Base-by-base conservation (phyloP, 1,140 invertebrate species). In the Ceratosolen fusciceps region DNA sequence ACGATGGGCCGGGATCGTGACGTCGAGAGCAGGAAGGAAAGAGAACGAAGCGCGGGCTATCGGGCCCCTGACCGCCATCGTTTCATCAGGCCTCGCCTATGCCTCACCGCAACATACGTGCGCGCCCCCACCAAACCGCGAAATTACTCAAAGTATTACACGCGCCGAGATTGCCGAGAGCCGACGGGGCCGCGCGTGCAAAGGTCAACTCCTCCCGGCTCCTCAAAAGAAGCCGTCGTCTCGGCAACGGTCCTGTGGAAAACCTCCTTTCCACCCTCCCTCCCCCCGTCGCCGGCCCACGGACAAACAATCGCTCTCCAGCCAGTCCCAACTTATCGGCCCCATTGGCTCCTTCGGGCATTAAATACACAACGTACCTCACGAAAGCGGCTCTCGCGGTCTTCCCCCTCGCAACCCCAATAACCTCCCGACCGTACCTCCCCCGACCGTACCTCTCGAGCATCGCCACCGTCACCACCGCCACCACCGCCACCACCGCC, bases 51-150 rank as follows among this genome's bases (percentile, higher is more conserved):
- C 49, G 24, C 34, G 34, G 62, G n/a, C n/a, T n/a, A 24, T 70
- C 31, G 29, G 4, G 10, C 47, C 7, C 31, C 21, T 52, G 65
- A 77, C 52, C 75, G 29, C 65, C 65, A 77, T 70, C 75, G 65
- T 77, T 77, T 77, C 49, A 77, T 77, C 75, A 77, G 24, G 74
- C 62, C 29, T 76, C 60, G 43, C 47, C 74, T 65, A 52, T 52
- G 29, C 24, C 34, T 43, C n/a, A 47, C 72, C 72, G 37, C 72
- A 60, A 21, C 37, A 24, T 37, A 73, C 49, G 52, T 56, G 49
- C 26, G 71, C 31, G 34, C n/a, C n/a, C 54, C 31, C 29, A 76
- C 31, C 29, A 76, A 77, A 77, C 67, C 67, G 54, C 75, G 26
- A 77, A 71, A 77, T 77, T 77, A 58, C 65, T 70, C 49, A 76